These are phyloP conservation scores for Parauchenoglanis punctatus DNA, from an alignment of 2,797 vertebrate species.

Conservation along the genomic window DNA sequence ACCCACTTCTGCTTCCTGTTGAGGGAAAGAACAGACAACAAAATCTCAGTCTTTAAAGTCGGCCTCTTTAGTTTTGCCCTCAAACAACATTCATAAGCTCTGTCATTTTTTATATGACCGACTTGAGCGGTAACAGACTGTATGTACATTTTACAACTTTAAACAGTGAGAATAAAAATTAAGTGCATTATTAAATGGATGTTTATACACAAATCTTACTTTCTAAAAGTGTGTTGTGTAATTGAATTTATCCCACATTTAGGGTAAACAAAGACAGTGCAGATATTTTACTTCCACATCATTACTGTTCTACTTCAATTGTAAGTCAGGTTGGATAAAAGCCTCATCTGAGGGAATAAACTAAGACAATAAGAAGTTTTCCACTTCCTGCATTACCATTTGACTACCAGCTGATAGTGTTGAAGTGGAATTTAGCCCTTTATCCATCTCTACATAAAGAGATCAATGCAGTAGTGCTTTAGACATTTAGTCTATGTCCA, in stretches of 20 bases:
- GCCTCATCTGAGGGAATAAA: neutral
- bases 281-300: neutral
- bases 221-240: neutral
- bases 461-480: neutral
- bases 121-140: neutral
- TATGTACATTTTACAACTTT: neutral
- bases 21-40: neutral
- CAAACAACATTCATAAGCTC: too few species aligned
- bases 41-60: neutral
- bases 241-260: neutral
- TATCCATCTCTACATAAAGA: neutral
- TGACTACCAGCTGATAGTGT: neutral
- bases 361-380: neutral
- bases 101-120: neutral
- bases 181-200: neutral
- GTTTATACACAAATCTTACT: neutral
- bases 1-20: slow-evolving; percentile 57
- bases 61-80: neutral
- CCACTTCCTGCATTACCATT: neutral
- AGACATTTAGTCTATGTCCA: too few species aligned
- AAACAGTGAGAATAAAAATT: neutral
- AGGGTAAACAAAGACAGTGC: neutral
- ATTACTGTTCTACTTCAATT: neutral
- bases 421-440: neutral
- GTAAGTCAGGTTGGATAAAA: neutral